A percentile compares a stretch with the other conserved stretches of the same genome.
These are phyloP conservation scores for Poecilia gillii DNA, from an alignment of 2,797 vertebrate genomes.

Conservation along the genomic window DNA sequence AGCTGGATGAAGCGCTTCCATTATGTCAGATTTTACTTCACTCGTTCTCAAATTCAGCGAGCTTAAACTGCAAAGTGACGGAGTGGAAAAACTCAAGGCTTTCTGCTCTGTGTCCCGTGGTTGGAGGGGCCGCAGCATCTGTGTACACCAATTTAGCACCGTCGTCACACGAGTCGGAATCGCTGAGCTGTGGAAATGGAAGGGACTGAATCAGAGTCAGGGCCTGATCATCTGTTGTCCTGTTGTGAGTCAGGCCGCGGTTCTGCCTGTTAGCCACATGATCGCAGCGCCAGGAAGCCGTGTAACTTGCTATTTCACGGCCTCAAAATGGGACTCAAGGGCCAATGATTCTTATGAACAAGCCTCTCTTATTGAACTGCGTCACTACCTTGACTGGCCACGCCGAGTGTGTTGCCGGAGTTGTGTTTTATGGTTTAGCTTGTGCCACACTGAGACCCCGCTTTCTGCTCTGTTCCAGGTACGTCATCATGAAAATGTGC, in stretches of 20 bases:
- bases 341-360: constrained; percentile 51
- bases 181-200: constrained; percentile 57
- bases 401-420: constrained; percentile 19
- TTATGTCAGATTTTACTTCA: constrained; percentile 35
- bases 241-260: constrained; percentile 73
- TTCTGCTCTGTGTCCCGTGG: constrained; percentile 26
- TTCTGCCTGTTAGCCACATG: constrained; percentile 82
- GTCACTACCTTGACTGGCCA: constrained; percentile 43
- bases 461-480: constrained; percentile 77
- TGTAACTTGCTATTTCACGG: constrained; percentile 72
- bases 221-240: constrained; percentile 65
- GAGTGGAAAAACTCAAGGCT: constrained; percentile 11
- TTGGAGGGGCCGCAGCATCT: constrained; percentile 27
- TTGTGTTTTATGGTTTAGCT: constrained; percentile 2
- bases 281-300: constrained; percentile 56
- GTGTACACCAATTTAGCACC: constrained; percentile 52
- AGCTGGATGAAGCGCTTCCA: constrained; percentile 36
- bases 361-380: constrained; percentile 59
- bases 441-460: neutral
- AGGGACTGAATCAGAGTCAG: constrained; percentile 68
- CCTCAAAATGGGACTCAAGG: constrained; percentile 52
- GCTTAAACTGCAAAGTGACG: constrained; percentile 9
- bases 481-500: constrained; percentile 93
- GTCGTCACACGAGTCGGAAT: constrained; percentile 66
- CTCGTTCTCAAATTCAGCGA: constrained; percentile 1